Percentiles rank a stretch among this genome's conserved stretches.
These are phyloP conservation scores for Mastomys natalensis DNA, from an alignment of 2,113 vertebrate genomes.

Conservation along the genomic window DNA sequence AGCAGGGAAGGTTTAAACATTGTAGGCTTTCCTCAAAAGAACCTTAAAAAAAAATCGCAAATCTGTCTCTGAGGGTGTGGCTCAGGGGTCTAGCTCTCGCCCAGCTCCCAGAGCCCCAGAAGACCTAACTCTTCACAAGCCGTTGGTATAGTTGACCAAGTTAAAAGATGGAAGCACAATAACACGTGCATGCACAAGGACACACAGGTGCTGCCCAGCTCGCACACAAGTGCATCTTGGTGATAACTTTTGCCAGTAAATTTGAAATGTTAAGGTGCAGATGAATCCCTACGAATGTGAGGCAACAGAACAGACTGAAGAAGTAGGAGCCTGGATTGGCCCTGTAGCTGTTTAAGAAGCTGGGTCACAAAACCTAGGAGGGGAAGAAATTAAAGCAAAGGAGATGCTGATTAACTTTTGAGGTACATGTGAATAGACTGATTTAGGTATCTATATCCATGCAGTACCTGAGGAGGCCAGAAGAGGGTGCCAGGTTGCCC, in stretches of 20 bases:
- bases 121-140: not conserved
- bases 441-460: no score
- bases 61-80: not conserved
- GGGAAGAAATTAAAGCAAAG: not conserved
- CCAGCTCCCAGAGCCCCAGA: not conserved
- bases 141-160: not conserved
- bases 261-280: not conserved
- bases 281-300: not conserved
- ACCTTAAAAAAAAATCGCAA: not conserved
- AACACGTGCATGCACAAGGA: not conserved
- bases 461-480: not conserved
- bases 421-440: not conserved
- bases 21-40: not conserved
- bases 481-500: not conserved
- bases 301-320: not conserved
- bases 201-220: no score
- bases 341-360: not conserved
- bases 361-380: not conserved
- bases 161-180: not conserved
- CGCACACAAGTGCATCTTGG: not conserved
- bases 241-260: not conserved
- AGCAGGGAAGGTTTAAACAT: conserved; percentile 30
- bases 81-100: not conserved
- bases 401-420: no score
- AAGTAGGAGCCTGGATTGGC: not conserved